phyloP scores from a whole-genome alignment of 2,113 vertebrate genomes.

The Ivindomyrus marchei region DNA sequence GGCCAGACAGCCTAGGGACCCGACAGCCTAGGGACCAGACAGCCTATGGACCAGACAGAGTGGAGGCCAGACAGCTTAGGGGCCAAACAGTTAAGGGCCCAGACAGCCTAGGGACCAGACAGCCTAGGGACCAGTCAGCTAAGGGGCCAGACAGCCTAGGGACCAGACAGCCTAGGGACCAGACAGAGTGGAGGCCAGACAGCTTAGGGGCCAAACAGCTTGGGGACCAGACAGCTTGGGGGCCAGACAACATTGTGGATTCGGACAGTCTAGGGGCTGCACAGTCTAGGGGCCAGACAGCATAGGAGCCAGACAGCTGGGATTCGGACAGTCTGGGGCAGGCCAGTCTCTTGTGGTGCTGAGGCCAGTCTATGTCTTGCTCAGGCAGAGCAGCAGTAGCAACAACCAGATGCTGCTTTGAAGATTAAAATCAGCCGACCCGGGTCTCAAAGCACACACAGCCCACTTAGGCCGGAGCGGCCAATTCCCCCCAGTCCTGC shows the following conservation, averaged over 20 bases:
- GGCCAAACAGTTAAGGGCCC: no score
- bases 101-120: no score
- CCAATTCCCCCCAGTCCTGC: slow-evolving; percentile 52
- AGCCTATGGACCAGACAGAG: no score
- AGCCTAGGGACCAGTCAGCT: no score
- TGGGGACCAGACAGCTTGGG: no score
- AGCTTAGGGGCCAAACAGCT: no score
- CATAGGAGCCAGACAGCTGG: background rate
- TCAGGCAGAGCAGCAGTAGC: background rate
- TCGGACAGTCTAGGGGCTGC: background rate
- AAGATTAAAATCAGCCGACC: slow-evolving; percentile 13
- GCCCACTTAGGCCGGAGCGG: slow-evolving; percentile 45
- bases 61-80: no score
- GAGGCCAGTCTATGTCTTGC: background rate
- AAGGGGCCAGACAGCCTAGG: no score
- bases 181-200: background rate
- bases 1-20: no score
- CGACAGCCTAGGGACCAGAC: no score
- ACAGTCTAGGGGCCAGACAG: background rate
- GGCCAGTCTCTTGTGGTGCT: background rate
- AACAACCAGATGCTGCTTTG: background rate
- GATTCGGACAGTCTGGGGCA: background rate
- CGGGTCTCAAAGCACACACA: background rate
- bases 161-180: no score
- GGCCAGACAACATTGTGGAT: background rate